Evolutionary conservation across 1,140 invertebrate genomes (phyloP).

Genomic region (Mylabris phalerata): DNA sequence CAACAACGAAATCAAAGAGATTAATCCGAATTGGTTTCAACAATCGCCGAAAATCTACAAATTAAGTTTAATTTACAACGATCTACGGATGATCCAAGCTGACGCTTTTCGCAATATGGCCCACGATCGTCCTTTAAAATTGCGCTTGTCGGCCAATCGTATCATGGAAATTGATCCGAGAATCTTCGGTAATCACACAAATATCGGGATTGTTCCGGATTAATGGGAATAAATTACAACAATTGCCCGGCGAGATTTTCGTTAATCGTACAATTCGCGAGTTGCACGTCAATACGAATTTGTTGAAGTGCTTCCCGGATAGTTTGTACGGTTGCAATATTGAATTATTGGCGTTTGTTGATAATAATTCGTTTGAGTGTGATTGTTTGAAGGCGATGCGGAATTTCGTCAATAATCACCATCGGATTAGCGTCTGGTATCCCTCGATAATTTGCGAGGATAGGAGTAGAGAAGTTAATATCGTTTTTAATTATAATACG

Average conservation of each 20-base stretch:
- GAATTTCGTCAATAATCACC: slow-evolving; percentile 13
- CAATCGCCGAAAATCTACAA: slow-evolving; percentile 22
- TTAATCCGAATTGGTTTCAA: slow-evolving; percentile 20
- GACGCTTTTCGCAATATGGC: slow-evolving; percentile 21
- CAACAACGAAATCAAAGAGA: slow-evolving; percentile 20
- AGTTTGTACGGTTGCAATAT: slow-evolving; percentile 4
- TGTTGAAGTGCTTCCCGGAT: slow-evolving; percentile 22
- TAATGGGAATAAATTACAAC: slow-evolving; percentile 18
- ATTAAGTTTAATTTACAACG: slow-evolving; percentile 20
- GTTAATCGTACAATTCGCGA: slow-evolving; percentile 17
- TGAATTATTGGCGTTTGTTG: slow-evolving; percentile 14
- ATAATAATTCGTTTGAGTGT: slow-evolving; percentile 20
- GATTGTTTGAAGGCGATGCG: slow-evolving; percentile 17
- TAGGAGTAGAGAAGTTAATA: slow-evolving; percentile 17
- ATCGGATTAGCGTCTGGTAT: slow-evolving; percentile 15
- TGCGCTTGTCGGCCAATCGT: slow-evolving; percentile 21
- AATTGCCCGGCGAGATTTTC: slow-evolving; percentile 16
- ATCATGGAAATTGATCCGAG: slow-evolving; percentile 17
- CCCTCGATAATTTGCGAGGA: slow-evolving; percentile 26
- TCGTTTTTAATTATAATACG: slow-evolving; percentile 23
- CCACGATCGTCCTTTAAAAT: slow-evolving; percentile 13
- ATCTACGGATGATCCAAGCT: slow-evolving; percentile 17
- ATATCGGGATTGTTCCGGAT: slow-evolving; percentile 16
- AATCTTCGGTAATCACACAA: slow-evolving; percentile 9
- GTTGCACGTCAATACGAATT: slow-evolving; percentile 20